Base-by-base conservation (phyloP, 2,797 vertebrate genomes). In the Arnoldichthys spilopterus region DNA sequence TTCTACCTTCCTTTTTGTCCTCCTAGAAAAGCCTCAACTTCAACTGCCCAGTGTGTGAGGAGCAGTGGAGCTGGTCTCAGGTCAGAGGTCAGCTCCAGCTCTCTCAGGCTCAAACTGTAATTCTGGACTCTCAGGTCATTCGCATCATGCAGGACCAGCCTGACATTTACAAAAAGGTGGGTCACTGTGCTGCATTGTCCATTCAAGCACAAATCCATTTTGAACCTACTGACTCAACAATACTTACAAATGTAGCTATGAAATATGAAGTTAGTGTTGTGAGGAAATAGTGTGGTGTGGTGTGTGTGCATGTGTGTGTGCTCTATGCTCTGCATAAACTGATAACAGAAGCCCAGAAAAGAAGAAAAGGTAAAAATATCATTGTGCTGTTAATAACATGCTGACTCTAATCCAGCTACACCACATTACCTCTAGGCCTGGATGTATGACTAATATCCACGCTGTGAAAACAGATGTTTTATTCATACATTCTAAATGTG, bases 151-250 rank as follows among this genome's bases (percentile, higher is more conserved):
- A 73, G 59, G 24, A 54, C 32, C 61, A 56, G 62, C 77, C 77
- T 30, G 77, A 79, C 1, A 28, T 40, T n/a, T 79, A 73, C 59
- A 79, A 79, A 37, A 73, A 79, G 77, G 77, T 73, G 34, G 12
- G 69, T 32, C 7, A 40, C 62, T 37, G 37, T 22, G n/a, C 13
- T 15, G 3, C 28, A 62, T 20, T 16, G 13, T 30, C 32, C 32
- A 3, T 9, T 24, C 9, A 15, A 20, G 30, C 16, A 58, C 1
- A 59, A 59, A 59, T 8, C 5, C 13, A 59, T 59, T 59, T 30
- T 26, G 30, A 26, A 59, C 56, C 18, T 4, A 30, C 15, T 59
- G 4, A 26, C n/a, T n/a, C n/a, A n/a, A n/a, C n/a, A n/a, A n/a
- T n/a, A n/a, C n/a, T n/a, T n/a, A n/a, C n/a, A 30, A 30, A 1